Conservation (phyloP, 2,797 vertebrate genomes). For the Cyclura pinguis region DNA sequence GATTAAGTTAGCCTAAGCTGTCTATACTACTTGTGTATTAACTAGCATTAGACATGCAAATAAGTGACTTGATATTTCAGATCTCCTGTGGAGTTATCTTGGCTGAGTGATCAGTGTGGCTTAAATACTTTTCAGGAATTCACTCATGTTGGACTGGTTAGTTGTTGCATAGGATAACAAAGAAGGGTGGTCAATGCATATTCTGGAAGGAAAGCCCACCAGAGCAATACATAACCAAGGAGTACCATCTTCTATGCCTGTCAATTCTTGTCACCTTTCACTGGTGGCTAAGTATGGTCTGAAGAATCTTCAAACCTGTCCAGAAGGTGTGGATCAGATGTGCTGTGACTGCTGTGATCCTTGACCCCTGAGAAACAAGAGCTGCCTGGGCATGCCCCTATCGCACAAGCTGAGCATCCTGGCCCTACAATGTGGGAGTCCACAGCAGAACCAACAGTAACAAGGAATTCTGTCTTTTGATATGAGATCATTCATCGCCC, state of each 20-base stretch:
- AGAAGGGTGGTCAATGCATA: too few relatives aligned
- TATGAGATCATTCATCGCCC: background rate
- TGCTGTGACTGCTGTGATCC: too few relatives aligned
- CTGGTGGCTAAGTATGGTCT: background rate
- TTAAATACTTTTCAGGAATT: background rate
- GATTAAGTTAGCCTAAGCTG: background rate
- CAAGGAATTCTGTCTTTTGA: background rate
- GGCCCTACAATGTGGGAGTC: background rate
- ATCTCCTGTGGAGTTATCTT: background rate
- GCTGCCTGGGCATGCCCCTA: background rate
- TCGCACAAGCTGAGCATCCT: background rate
- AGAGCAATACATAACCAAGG: background rate
- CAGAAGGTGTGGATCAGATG: background rate
- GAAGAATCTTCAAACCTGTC: background rate
- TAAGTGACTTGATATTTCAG: background rate
- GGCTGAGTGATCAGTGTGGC: background rate
- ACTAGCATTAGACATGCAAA: background rate
- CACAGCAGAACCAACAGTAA: background rate
- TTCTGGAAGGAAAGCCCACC: background rate
- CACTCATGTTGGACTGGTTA: background rate
- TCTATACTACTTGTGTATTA: background rate
- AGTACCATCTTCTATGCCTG: background rate
- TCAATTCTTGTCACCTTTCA: background rate
- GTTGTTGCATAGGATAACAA: too few relatives aligned
- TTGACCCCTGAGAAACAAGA: background rate